Conservation (phyloP, 2,888 invertebrate species). For the Chymomyza procnemis region DNA sequence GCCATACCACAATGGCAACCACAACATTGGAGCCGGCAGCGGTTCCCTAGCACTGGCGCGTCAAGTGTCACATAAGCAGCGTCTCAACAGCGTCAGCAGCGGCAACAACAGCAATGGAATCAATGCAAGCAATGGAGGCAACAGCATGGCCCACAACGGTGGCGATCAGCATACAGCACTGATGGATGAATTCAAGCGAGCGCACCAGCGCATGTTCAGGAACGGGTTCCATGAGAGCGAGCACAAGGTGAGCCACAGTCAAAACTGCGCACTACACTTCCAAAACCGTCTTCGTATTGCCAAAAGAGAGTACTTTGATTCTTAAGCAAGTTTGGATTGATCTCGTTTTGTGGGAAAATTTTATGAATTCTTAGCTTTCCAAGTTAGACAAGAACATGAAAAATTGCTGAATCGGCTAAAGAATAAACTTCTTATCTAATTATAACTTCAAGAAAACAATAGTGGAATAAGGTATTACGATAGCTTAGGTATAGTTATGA, state of each 20-base stretch:
- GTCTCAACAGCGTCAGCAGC: conserved; percentile 18
- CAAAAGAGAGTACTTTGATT: neutral
- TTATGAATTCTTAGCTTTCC: too few relatives aligned
- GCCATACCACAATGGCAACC: conserved; percentile 33
- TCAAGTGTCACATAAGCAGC: conserved; percentile 62
- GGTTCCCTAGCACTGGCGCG: conserved; percentile 28
- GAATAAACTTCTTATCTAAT: too few relatives aligned
- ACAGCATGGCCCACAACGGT: conserved; percentile 77
- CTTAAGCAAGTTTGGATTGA: too few relatives aligned
- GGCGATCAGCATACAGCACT: conserved; percentile 85
- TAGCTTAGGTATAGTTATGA: too few relatives aligned
- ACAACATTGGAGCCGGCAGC: conserved; percentile 15
- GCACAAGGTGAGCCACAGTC: conserved; percentile 66
- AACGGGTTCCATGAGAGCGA: conserved; percentile 78
- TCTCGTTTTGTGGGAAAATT: too few relatives aligned
- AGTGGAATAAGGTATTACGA: too few relatives aligned
- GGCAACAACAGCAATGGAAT: conserved; percentile 79
- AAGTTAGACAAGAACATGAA: too few relatives aligned
- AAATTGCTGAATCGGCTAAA: too few relatives aligned
- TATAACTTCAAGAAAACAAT: too few relatives aligned
- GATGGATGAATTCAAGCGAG: conserved; percentile 94
- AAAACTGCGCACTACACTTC: neutral
- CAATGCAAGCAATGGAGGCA: conserved; percentile 5
- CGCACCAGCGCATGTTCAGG: conserved; percentile 92
- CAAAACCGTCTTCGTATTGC: neutral